phyloP scores from a whole-genome alignment of 2,797 vertebrate species.

The Periophthalmus magnuspinnatus region DNA sequence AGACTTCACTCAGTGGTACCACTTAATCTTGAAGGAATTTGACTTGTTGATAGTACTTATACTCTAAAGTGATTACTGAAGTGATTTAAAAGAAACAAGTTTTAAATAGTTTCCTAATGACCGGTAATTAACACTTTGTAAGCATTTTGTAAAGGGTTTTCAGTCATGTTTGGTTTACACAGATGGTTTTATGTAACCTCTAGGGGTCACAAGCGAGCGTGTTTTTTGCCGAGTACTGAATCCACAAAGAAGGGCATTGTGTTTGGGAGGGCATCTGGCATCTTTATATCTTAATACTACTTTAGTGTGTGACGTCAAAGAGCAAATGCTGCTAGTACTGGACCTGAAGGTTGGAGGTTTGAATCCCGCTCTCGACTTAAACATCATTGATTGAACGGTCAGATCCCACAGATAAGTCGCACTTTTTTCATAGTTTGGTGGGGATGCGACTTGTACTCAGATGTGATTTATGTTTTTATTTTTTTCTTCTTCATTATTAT shows the following conservation, averaged over 20 bases:
- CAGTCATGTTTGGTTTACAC: background rate
- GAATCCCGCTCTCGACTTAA: too few species aligned
- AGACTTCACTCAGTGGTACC: slow-evolving; percentile 12
- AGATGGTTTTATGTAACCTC: background rate
- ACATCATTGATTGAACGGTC: too few species aligned
- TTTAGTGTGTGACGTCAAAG: background rate
- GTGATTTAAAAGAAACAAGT: background rate
- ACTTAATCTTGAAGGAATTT: slow-evolving; percentile 14
- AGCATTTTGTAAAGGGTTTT: background rate
- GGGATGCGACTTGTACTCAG: too few species aligned
- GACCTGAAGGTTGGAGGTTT: too few species aligned
- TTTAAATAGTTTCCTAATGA: slow-evolving; percentile 24
- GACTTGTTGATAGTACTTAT: background rate
- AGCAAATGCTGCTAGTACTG: background rate
- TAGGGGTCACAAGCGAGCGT: background rate
- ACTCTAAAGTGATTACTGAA: slow-evolving; percentile 8
- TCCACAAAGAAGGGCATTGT: background rate
- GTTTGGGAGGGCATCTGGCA: background rate
- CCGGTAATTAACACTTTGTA: slow-evolving; percentile 26
- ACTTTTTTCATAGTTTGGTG: too few species aligned
- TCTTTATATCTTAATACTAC: background rate
- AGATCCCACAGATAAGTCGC: too few species aligned
- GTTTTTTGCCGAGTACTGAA: background rate
- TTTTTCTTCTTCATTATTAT: too few species aligned
- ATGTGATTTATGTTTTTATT: too few species aligned